These are phyloP conservation scores for Aptenodytes patagonicus DNA, from an alignment of 2,113 vertebrate genomes.

Conservation along the genomic window DNA sequence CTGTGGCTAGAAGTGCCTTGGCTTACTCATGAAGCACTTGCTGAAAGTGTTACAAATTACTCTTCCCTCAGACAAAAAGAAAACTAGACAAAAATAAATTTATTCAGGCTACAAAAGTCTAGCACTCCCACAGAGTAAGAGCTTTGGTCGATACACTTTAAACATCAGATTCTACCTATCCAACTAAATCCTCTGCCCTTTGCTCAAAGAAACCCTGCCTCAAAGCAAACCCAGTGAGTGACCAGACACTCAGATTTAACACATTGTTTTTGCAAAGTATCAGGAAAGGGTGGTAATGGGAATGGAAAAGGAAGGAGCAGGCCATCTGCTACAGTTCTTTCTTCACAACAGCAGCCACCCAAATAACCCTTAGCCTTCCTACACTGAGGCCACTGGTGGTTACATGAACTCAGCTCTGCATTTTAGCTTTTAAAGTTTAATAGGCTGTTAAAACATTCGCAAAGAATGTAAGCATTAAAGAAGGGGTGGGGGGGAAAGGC, in stretches of 20 bases:
- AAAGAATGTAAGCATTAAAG: neutral
- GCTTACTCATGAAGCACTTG: neutral
- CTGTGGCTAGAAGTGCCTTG: neutral
- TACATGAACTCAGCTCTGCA: neutral
- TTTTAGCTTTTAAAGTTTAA: neutral
- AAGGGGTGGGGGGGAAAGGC: too few relatives aligned
- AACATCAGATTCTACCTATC: neutral
- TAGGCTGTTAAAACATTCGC: neutral
- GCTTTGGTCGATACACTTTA: neutral
- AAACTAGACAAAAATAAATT: neutral
- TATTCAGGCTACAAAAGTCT: neutral
- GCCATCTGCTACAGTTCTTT: neutral
- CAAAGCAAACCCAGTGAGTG: neutral
- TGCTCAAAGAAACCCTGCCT: neutral
- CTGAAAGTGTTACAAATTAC: neutral
- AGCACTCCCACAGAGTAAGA: neutral
- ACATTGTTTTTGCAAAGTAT: neutral
- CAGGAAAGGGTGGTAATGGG: neutral
- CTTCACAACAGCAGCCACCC: neutral
- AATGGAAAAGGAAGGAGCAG: neutral
- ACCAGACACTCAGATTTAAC: neutral
- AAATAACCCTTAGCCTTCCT: neutral
- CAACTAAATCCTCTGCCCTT: neutral
- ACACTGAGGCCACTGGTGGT: accelerated
- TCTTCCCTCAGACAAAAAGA: neutral